phyloP scores from a whole-genome alignment of 2,888 invertebrate genomes.

The Dynastes hyllus region DNA sequence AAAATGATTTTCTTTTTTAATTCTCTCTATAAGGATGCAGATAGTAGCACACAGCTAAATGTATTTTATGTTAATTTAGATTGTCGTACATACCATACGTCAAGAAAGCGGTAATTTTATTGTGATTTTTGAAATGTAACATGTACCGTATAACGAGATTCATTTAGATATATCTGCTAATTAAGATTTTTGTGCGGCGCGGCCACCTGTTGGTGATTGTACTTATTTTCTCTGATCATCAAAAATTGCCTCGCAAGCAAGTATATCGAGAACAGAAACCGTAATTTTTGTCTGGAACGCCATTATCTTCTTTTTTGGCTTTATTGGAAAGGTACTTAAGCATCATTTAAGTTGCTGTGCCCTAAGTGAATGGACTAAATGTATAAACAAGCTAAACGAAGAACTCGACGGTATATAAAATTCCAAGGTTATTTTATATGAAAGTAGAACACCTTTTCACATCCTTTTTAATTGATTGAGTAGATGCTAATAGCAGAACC shows the following conservation, averaged over 20 bases:
- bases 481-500: no score
- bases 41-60: no score
- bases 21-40: no score
- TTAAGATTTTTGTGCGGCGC: neutral
- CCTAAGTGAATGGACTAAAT: constrained; percentile 1
- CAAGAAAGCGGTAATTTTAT: constrained; percentile 1
- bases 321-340: neutral
- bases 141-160: no score
- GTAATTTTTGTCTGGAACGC: constrained; percentile 17
- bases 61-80: no score
- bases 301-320: constrained; percentile 5
- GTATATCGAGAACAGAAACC: constrained; percentile 4
- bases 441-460: no score
- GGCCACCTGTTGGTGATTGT: constrained; percentile 5
- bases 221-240: constrained; percentile 3
- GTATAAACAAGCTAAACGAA: neutral
- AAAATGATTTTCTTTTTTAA: no score
- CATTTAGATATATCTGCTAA: no score
- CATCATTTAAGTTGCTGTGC: neutral
- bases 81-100: no score
- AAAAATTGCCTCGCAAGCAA: constrained; percentile 10
- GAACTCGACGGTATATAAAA: neutral
- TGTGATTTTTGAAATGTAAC: constrained; percentile 2
- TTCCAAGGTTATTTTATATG: neutral
- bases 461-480: no score